Evolutionary conservation across 2,888 invertebrate species (phyloP).

Genomic region (Acholoe squamosa): DNA sequence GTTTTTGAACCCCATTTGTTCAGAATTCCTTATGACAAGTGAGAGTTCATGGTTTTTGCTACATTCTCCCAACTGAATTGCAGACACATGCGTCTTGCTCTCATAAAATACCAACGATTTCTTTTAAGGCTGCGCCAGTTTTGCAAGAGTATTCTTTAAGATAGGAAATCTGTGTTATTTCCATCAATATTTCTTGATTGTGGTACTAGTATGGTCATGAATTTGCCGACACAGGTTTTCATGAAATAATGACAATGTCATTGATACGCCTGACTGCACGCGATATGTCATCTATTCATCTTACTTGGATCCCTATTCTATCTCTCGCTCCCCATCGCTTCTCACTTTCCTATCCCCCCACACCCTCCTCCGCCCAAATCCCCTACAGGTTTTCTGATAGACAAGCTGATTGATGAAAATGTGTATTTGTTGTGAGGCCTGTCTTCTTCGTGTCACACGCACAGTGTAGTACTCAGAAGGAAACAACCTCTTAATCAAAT

Average conservation of each 20-base stretch:
- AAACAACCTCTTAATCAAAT: no score
- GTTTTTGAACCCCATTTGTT: not conserved
- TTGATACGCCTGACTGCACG: conserved; percentile 20
- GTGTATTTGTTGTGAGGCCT: conserved; percentile 5
- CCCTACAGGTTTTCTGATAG: not conserved
- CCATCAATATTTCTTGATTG: no score
- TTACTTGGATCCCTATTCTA: no score
- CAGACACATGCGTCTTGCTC: no score
- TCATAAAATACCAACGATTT: no score
- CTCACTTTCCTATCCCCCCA: not conserved
- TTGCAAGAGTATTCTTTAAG: no score
- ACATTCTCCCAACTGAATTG: not conserved
- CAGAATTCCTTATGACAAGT: conserved; percentile 8
- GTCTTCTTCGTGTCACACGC: not conserved
- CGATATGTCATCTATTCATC: conserved; percentile 9
- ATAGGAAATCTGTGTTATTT: no score
- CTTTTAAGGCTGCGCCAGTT: no score
- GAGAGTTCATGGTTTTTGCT: not conserved
- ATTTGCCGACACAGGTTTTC: no score
- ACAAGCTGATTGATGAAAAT: not conserved
- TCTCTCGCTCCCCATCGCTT: no score
- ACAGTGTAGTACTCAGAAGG: not conserved
- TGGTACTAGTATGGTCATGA: no score
- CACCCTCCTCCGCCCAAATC: not conserved
- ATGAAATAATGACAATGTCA: not conserved